Percentiles rank a stretch among this genome's conserved stretches.
Evolutionary conservation across 2,888 invertebrate species (phyloP).

Genomic region (Tiphia femorata): DNA sequence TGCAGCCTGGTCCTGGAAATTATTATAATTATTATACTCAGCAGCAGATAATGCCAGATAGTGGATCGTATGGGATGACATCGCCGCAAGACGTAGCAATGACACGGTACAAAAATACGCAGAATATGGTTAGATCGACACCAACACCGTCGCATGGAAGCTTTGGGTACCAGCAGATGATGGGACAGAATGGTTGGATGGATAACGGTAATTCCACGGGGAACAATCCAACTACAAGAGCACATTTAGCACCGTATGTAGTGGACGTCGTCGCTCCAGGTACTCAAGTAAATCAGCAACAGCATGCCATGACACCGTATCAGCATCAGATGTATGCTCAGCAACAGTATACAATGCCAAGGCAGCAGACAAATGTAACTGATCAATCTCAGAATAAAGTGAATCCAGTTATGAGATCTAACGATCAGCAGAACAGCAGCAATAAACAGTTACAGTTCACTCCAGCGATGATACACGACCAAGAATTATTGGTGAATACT

Average conservation of each 20-base stretch:
- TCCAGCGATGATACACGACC: conserved; percentile 57
- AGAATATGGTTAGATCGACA: background rate
- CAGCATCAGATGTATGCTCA: background rate
- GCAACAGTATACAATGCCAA: background rate
- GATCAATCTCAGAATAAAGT: too few species aligned
- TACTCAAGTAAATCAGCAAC: background rate
- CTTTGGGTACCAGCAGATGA: background rate
- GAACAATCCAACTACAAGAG: background rate
- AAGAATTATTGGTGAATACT: conserved; percentile 52
- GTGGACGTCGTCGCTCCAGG: too few species aligned
- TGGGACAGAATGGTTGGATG: conserved; percentile 4
- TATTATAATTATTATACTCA: conserved; percentile 12
- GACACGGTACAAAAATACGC: conserved; percentile 20
- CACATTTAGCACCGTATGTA: conserved; percentile 6
- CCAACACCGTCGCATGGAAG: background rate
- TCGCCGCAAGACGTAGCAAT: conserved; percentile 41
- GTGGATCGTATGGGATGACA: conserved; percentile 34
- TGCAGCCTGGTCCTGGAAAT: background rate
- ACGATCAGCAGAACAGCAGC: too few species aligned
- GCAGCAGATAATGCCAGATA: background rate
- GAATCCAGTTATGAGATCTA: too few species aligned
- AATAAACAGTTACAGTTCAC: conserved; percentile 53
- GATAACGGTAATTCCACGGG: background rate
- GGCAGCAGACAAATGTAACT: too few species aligned
- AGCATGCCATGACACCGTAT: background rate